A percentile compares a stretch with the other conserved stretches of the same genome.
phyloP scores from a whole-genome alignment of 2,888 invertebrate species.

The Gymnosoma rotundatum region DNA sequence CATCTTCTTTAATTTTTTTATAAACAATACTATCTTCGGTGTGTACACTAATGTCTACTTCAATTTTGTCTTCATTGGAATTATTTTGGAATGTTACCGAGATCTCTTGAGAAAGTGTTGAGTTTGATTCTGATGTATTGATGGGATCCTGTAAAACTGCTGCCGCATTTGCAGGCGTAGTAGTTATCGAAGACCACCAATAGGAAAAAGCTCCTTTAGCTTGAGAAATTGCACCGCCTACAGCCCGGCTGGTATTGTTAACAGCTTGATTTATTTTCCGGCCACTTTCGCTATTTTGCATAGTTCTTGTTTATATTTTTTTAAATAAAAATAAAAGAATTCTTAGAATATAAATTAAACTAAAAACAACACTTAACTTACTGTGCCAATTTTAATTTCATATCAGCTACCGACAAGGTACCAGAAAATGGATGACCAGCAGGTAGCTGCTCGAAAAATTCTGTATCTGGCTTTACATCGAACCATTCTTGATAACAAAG shows the following conservation, averaged over 20 bases:
- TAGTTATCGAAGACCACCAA: conserved; percentile 91
- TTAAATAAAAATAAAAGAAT: conserved; percentile 71
- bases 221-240: conserved; percentile 93
- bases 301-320: conserved; percentile 85
- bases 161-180: conserved; percentile 81
- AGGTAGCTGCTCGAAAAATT: conserved; percentile 87
- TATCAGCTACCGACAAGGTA: conserved; percentile 95
- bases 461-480: conserved; percentile 85
- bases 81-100: conserved; percentile 79
- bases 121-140: conserved; percentile 28
- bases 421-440: conserved; percentile 97
- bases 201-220: conserved; percentile 92
- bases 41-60: conserved; percentile 76
- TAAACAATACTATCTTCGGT: conserved; percentile 68
- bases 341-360: neutral
- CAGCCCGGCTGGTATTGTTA: conserved; percentile 94
- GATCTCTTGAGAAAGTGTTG: conserved; percentile 72
- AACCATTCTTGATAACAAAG: conserved; percentile 95
- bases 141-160: conserved; percentile 36
- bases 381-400: conserved; percentile 95
- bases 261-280: conserved; percentile 96
- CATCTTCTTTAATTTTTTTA: conserved; percentile 35
- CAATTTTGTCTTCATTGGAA: conserved; percentile 73
- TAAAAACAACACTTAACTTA: conserved; percentile 83
- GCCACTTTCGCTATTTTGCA: conserved; percentile 97